Evolutionary conservation across 2,113 vertebrate genomes (phyloP), one percentile per base, ranked within the genome.

Genomic region (Ia io): DNA sequence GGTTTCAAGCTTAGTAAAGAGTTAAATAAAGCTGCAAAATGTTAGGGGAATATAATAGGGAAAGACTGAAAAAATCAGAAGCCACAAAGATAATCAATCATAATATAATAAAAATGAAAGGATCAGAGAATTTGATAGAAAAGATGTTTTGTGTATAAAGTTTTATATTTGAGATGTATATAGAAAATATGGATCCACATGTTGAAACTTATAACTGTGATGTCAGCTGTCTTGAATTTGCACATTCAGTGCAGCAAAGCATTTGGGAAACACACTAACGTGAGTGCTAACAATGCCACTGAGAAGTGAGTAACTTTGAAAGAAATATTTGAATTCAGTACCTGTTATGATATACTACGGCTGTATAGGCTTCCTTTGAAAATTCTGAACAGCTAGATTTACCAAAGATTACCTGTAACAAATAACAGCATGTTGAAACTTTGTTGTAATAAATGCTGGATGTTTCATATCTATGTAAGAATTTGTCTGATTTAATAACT

Each of bases 301-400:
- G 91, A 95, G 97, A 92, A 93, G 97, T 93, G 96, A 97, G 96
- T 96, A 96, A 97, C 94, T 97, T 97, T 96, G 97, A 97, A 97
- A 97, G 84, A 93, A 96, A 90, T 78, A 51, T 92, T 40, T 5
- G 71, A 79, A 92, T 97, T 97, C 98, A 96, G 97, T 98, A 99
- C 99, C 99, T 99, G 98, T 99, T 99, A 97, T 99, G 99, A 98
- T 99, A 99, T 40, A 99, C 99, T 77, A 99, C 99, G 67, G 99
- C 98, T 92, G 99, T 99, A 97, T 99, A 99, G 1, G 99, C 99
- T 96, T 99, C 99, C 98, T 99, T 99, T 96, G 98, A 98, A 98
- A 99, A 99, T 97, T 99, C 99, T 93, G 99, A 98, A 98, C 99
- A 99, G 98, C 99, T 99, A 97, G 99, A 99, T 98, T 99, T 99